Evolutionary conservation across 2,888 invertebrate species (phyloP), one percentile per base, ranked within the genome.

Genomic region (Eurytoma californica): DNA sequence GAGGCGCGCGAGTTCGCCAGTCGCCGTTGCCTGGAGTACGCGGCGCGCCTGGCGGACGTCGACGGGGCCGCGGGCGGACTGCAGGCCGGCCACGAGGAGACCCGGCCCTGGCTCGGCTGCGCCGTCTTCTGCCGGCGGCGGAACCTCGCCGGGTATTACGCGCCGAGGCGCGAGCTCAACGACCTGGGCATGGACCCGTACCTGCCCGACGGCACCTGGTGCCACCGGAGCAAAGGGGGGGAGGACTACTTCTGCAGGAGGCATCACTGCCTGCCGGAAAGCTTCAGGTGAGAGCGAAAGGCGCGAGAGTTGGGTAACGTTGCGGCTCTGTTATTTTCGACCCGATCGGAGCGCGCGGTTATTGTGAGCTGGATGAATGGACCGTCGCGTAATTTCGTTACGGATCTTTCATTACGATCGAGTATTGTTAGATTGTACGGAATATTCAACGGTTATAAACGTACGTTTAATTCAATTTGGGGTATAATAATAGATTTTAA

Each of bases 131-230:
- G 95, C 87, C 92, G 93, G 51, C 92, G 94, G 47, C 92, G 91
- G 66, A 93, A 93, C 79, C 93, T 93, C 39, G 93, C 93, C 0
- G 93, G 93, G 9, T 95, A 93, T 90, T 95, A 95, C 90, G 94
- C 95, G 30, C 95, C 95, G 1, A 92, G 95, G 5, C 91, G 95
- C 16, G 95, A 95, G 89, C 91, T 95, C 70, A 95, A 95, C 87
- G 94, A 95, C 88, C 92, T 94, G 55, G 94, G 94, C 9, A 91
- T 94, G 51, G 93, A 94, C 85, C 94, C 95, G 0, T 88, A 88
- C 82, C 95, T 95, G 86, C 95, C 96, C 0, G 95, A 95, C 90
- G 95, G 95, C 16, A 95, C 95, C 3, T 95, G 94, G 94, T 96
- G 95, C 87, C 95, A 95, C 87, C 66, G 70, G 3, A 91, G 92